These are phyloP conservation scores for Ctenomys sociabilis DNA, from an alignment of 2,113 vertebrate species.

Conservation along the genomic window DNA sequence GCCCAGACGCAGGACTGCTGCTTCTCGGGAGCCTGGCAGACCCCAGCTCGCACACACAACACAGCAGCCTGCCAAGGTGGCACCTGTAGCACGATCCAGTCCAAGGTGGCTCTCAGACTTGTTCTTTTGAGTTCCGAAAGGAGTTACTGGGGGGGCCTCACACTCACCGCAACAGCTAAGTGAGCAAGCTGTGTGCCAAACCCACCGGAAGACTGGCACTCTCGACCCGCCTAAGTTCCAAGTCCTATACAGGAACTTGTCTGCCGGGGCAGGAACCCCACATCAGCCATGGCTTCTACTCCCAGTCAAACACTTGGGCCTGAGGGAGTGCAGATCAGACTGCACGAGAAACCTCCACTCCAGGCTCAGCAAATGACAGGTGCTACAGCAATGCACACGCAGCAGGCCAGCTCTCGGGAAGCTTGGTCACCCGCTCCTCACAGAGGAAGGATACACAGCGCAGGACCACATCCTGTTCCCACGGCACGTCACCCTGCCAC, in stretches of 20 bases:
- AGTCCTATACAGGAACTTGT: background rate
- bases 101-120: too few relatives aligned
- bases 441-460: too few relatives aligned
- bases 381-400: rapidly evolving
- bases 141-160: background rate
- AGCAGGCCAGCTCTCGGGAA: background rate
- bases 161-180: rapidly evolving
- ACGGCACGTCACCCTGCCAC: rapidly evolving
- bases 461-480: rapidly evolving
- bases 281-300: rapidly evolving
- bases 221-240: background rate
- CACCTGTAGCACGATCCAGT: background rate
- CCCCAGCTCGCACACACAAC: background rate
- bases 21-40: background rate
- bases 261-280: rapidly evolving
- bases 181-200: too few relatives aligned
- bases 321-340: background rate
- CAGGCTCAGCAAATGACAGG: background rate
- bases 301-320: background rate
- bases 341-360: too few relatives aligned
- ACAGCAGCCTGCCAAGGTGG: background rate
- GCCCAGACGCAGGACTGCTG: too few relatives aligned
- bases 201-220: background rate
- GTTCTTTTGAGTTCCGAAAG: background rate
- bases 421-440: background rate